Conservation (phyloP, 2,888 invertebrate genomes). For the Bugulina stolonifera region DNA sequence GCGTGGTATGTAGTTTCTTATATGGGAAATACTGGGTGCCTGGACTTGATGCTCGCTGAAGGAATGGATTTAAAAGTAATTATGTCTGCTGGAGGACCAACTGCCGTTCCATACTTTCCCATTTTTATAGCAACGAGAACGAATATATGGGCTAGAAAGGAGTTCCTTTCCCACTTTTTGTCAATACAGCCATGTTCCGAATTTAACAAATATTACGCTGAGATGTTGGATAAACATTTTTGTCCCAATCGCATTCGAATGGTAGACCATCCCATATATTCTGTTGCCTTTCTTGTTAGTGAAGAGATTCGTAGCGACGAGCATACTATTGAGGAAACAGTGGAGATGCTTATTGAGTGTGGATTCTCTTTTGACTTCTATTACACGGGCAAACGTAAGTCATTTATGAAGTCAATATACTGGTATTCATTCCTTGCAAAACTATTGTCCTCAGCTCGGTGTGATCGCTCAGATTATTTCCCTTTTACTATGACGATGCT, state of each 20-base stretch:
- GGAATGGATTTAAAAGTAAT: too few species aligned
- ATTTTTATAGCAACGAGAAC: not conserved
- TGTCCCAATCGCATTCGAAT: too few species aligned
- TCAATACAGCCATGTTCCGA: not conserved
- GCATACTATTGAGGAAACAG: not conserved
- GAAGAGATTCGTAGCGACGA: too few species aligned
- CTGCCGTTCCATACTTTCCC: too few species aligned
- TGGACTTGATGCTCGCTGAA: not conserved
- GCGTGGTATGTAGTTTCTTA: not conserved
- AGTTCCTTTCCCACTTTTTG: not conserved
- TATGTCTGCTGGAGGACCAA: too few species aligned
- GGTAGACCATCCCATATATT: too few species aligned
- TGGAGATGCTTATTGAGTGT: not conserved
- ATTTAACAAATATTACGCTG: not conserved
- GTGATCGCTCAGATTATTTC: too few species aligned
- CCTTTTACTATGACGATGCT: too few species aligned
- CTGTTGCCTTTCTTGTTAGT: too few species aligned
- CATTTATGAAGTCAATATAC: not conserved
- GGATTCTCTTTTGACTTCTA: not conserved
- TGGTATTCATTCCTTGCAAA: not conserved
- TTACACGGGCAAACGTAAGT: not conserved
- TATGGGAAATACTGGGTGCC: not conserved
- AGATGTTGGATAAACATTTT: too few species aligned
- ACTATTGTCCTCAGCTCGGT: not conserved
- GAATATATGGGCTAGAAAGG: not conserved